These are phyloP conservation scores for Gambelia wislizenii DNA, from an alignment of 2,797 vertebrate genomes.

Conservation along the genomic window DNA sequence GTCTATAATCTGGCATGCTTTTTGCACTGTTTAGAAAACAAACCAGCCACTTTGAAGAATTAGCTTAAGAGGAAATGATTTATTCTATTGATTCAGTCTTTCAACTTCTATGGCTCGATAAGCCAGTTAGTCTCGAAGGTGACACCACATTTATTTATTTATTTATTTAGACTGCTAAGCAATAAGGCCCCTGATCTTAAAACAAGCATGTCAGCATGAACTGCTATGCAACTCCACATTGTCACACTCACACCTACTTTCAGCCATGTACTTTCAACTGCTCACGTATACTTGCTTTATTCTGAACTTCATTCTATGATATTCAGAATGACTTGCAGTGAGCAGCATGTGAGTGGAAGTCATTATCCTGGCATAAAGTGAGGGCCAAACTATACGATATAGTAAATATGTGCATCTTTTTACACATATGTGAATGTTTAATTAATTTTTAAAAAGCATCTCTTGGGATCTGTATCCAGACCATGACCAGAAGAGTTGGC, in stretches of 20 bases:
- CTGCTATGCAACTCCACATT: no score
- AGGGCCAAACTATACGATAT: neutral
- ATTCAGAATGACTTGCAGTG: neutral
- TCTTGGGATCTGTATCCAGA: neutral
- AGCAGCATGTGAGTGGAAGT: neutral
- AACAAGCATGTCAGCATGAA: neutral
- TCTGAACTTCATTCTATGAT: neutral
- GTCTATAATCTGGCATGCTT: neutral
- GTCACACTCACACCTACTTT: neutral
- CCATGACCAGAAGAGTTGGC: neutral
- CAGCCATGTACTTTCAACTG: neutral
- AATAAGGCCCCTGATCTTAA: neutral
- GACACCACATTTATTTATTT: neutral
- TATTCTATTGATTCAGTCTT: slow-evolving; percentile 9
- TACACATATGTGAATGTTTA: neutral
- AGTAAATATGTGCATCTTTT: neutral
- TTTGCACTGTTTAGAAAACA: neutral
- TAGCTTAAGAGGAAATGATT: neutral
- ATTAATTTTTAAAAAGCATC: neutral
- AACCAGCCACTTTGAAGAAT: slow-evolving; percentile 3
- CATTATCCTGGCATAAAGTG: neutral
- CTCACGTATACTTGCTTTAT: neutral
- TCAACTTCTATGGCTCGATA: neutral
- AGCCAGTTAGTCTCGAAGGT: neutral
- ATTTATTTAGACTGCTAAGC: neutral